A percentile compares a stretch with the other conserved stretches of the same genome.
These are phyloP conservation scores for Andrena fulva DNA, from an alignment of 2,888 invertebrate genomes.

Conservation along the genomic window DNA sequence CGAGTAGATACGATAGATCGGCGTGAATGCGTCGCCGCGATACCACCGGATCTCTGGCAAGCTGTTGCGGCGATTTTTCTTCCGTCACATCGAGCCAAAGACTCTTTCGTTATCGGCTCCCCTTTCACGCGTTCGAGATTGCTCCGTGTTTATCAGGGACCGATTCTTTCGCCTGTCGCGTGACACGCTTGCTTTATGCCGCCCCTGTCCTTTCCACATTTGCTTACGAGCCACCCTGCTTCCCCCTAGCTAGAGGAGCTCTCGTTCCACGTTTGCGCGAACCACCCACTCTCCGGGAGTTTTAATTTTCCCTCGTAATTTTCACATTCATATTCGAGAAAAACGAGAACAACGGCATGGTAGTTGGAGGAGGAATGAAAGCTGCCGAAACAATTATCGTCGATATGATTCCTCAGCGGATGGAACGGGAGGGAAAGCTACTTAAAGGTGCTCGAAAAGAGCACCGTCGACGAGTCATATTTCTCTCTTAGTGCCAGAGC, in stretches of 20 bases:
- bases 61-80: slow-evolving; percentile 6
- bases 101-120: slow-evolving; percentile 4
- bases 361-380: too few species aligned
- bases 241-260: too few species aligned
- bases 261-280: background rate
- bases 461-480: background rate
- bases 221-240: background rate
- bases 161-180: background rate
- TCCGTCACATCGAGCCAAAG: background rate
- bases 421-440: background rate
- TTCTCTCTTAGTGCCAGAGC: background rate
- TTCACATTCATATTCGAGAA: too few species aligned
- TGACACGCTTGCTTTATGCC: background rate
- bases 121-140: slow-evolving; percentile 4
- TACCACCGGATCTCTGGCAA: too few species aligned
- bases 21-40: slow-evolving; percentile 7
- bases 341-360: too few species aligned
- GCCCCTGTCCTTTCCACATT: background rate
- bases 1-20: slow-evolving; percentile 4
- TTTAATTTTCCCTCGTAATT: background rate
- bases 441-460: background rate
- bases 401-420: background rate
- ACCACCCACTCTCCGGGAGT: background rate
- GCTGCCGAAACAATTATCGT: too few species aligned
- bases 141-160: slow-evolving; percentile 3